Evolutionary conservation across 2,797 vertebrate species (phyloP), one percentile per base, ranked within the genome.

Genomic region (Mormyrops boulengeri): DNA sequence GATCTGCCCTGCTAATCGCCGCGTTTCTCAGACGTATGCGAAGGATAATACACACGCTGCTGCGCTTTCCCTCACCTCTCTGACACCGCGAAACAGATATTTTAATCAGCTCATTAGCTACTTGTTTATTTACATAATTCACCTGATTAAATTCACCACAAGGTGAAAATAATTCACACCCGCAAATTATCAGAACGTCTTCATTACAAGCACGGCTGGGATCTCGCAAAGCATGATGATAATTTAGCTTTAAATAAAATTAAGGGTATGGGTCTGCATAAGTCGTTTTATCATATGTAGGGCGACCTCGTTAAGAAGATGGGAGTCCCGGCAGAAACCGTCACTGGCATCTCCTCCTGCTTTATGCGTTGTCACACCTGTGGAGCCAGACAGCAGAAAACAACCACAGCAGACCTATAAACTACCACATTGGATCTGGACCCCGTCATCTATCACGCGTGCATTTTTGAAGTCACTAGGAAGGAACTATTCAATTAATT

Each of bases 401-500:
- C 4, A 44, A 34, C 41, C 14, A 30, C 9, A 55, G 55, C 88
- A 26, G 49, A 82, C 52, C 55, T n/a, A n/a, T 89, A 86, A 89
- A 87, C 52, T 88, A 52, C 88, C 89, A 47, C 53, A 89, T 89
- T 90, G 88, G 88, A 91, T 91, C 91, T 86, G 57, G 88, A 77
- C 11, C 88, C 53, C 62, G 77, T 38, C 60, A 88, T 90, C 89
- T 69, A 91, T 89, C 90, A 91, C 88, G 88, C 47, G 49, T 89
- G 50, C 90, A 87, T 84, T 91, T 90, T 90, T 69, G 60, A 89
- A 90, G 90, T 85, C 89, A 88, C 85, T 69, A 85, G 53, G 89
- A 55, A 87, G 57, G 38, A 88, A 53, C 47, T 87, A 44, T 87
- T 57, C 34, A 1, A 22, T 55, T 9, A 14, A 53, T 53, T 2